phyloP scores from a whole-genome alignment of 1,140 invertebrate genomes.

The Acromyrmex charruanus region DNA sequence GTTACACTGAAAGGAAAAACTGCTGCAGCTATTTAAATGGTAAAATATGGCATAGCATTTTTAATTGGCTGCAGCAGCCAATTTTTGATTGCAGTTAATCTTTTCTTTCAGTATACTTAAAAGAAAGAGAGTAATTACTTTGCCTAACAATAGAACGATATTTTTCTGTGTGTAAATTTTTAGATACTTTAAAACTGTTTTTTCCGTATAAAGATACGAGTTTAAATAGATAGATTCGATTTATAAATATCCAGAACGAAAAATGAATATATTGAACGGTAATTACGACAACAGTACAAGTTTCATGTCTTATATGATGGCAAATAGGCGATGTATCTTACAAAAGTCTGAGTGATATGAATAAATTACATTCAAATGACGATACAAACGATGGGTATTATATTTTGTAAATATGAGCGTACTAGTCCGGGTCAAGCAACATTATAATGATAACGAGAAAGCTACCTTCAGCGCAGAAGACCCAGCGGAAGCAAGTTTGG shows the following conservation, averaged over 20 bases:
- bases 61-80: too few relatives aligned
- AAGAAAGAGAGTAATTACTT: too few relatives aligned
- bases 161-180: too few relatives aligned
- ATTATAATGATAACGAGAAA: slow-evolving; percentile 52
- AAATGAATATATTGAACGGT: not conserved
- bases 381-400: slow-evolving; percentile 32
- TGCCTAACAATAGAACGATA: too few relatives aligned
- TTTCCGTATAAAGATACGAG: too few relatives aligned
- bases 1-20: too few relatives aligned
- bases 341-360: slow-evolving; percentile 1
- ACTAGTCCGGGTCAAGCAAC: slow-evolving; percentile 12
- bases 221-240: slow-evolving; percentile 21
- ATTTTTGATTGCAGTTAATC: too few relatives aligned
- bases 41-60: too few relatives aligned
- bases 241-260: slow-evolving; percentile 55
- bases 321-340: not conserved
- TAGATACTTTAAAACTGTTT: too few relatives aligned
- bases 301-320: not conserved
- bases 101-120: too few relatives aligned
- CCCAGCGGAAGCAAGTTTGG: slow-evolving; percentile 39
- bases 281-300: not conserved
- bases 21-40: too few relatives aligned
- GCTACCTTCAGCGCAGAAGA: slow-evolving; percentile 15
- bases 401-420: slow-evolving; percentile 33
- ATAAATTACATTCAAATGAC: slow-evolving; percentile 42